Base-by-base conservation (phyloP, 1,140 invertebrate species). In the Marisa cornuarietis region DNA sequence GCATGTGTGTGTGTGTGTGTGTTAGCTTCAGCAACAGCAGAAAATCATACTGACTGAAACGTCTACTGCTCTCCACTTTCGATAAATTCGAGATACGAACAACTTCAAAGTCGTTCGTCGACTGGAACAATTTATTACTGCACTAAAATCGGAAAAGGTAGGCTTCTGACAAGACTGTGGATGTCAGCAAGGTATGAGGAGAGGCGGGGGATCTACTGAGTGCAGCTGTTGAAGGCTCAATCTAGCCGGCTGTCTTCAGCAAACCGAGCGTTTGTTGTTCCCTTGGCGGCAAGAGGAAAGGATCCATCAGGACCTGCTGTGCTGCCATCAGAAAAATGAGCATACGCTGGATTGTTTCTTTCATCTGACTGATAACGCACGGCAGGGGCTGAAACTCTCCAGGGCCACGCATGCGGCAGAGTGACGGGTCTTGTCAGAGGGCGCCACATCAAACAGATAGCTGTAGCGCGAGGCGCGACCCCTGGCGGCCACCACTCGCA, bases 371-470 rank as follows among this genome's bases (percentile, higher is more conserved):
- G 65, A 68, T 68, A 68, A 22, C 65, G 65, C 65, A n/a, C 65
- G 26, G 65, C 65, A 31, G 26, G 65, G n/a, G 65, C 65, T 11
- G n/a, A 11, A 31, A n/a, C 65, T 68, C 65, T 31, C 65, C 26
- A 31, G 65, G 65, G 65, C 26, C 26, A n/a, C 65, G 65, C n/a
- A 24, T n/a, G 65, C n/a, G n/a, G 65, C 65, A 31, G 65, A 68
- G 65, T 68, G 65, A 68, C 26, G 65, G 65, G n/a, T n/a, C 65
- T 31, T 68, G 65, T 68, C 65, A 68, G 65, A 68, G 65, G 65
- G 65, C 65, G 65, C 65, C 65, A 68, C 65, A 68, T 68, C 65
- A 68, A 68, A 68, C 65, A 68, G 65, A 68, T 68, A 68, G 65
- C 65, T 68, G 65, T 13, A 31, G 65, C 65, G 26, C 65, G 65